A percentile compares a stretch with the other conserved stretches of the same genome.
Conservation (phyloP, 2,113 vertebrate species). For the Apodemus sylvaticus region DNA sequence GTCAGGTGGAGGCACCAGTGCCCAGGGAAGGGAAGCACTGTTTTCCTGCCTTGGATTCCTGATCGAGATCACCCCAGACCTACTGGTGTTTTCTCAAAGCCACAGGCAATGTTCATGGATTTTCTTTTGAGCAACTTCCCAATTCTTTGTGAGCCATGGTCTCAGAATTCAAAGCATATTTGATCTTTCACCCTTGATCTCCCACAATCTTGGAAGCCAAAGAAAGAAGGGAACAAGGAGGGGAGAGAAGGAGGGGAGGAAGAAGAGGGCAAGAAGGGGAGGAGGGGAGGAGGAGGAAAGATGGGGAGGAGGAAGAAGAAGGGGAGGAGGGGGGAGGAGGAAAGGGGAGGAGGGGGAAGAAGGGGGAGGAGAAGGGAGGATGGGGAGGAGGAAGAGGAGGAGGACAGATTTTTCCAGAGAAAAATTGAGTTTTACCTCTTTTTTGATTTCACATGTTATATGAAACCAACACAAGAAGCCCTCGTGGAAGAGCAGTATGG, state of each 20-base stretch:
- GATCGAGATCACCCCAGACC: background rate
- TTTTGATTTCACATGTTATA: constrained; percentile 66
- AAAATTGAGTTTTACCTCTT: constrained; percentile 39
- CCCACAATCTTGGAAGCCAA: background rate
- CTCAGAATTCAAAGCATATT: constrained; percentile 68
- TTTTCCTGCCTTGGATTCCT: background rate
- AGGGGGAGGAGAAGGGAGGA: background rate
- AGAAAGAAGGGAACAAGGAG: background rate
- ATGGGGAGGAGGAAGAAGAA: too few relatives aligned
- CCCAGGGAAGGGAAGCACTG: background rate
- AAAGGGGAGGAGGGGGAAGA: background rate
- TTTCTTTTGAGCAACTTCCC: constrained; percentile 66
- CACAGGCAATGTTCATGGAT: constrained; percentile 57
- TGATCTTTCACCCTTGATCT: background rate
- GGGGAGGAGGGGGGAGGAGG: background rate
- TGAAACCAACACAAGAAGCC: constrained; percentile 59
- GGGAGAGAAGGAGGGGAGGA: background rate
- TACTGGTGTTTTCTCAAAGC: background rate
- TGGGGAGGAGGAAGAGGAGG: background rate
- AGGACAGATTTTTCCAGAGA: constrained; percentile 54
- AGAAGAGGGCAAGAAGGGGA: background rate
- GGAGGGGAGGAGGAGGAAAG: background rate
- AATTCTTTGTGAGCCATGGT: constrained; percentile 68
- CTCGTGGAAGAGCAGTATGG: constrained; percentile 58
- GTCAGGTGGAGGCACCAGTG: background rate